Evolutionary conservation across 2,797 vertebrate species (phyloP), one percentile per base, ranked within the genome.

Genomic region (Liasis olivaceus): DNA sequence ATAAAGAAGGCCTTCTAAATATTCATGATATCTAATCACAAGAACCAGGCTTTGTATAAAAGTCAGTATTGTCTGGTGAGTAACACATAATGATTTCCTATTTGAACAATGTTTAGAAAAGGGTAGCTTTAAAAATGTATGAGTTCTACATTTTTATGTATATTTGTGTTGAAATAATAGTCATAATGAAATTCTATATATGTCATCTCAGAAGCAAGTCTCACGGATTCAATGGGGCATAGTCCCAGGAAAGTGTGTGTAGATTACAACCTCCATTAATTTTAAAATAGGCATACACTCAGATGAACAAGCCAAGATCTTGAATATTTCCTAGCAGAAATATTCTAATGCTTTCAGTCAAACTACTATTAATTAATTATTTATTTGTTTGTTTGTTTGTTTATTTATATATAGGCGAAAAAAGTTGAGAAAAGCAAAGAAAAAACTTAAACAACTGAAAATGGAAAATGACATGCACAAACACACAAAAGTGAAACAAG

Each of bases 21-120:
- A 12, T 90, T 96, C 93, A 92, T n/a, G 24, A 1, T 90, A 89
- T 93, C 87, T 94, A 64, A 47, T 90, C 28, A 91, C 91, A 92
- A 92, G 95, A 58, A 60, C 88, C 85, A 54, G 11, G 15, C 26
- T 54, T 77, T 0, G 60, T 62, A 69, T 58, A 5, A 93, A 92
- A 36, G 88, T 5, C 0, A 60, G 14, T 93, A 54, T 85, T 5
- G 11, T 86, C 31, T 64, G 56, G 91, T 60, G 89, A 95, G 47
- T 13, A 81, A 22, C 66, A 28, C 12, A 92, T 47, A 90, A 54
- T 17, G 90, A 91, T 72, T 92, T 31, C 94, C 28, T 92, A 26
- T 14, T 91, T 85, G 5, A 91, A 93, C 42, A 77, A 0, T 72
- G 87, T 56, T 54, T 90, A 72, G 81, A 1, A 87, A 36, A 93